A percentile compares a stretch with the other conserved stretches of the same genome.
These are phyloP conservation scores for Netelia inedita DNA, from an alignment of 2,888 invertebrate genomes.

Conservation along the genomic window DNA sequence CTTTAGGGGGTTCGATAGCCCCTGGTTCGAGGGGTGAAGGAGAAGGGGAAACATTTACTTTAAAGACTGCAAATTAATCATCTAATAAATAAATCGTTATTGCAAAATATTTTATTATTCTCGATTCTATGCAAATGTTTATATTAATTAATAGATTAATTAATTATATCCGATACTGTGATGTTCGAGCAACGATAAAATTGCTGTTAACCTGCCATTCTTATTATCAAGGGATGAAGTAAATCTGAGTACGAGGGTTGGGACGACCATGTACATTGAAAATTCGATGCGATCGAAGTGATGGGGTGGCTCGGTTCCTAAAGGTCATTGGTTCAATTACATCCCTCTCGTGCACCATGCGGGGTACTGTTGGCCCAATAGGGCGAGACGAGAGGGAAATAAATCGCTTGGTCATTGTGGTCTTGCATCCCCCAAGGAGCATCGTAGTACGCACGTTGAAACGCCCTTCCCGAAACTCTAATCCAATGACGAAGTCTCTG, in stretches of 20 bases:
- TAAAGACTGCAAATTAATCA: too few relatives aligned
- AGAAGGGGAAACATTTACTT: too few relatives aligned
- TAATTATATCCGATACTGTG: background rate
- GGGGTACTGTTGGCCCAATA: conserved; percentile 53
- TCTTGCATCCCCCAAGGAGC: conserved; percentile 44
- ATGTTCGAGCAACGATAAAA: too few relatives aligned
- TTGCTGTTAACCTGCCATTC: too few relatives aligned
- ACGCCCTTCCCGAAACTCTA: conserved; percentile 59
- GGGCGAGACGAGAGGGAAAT: conserved; percentile 41
- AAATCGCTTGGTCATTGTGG: conserved; percentile 53
- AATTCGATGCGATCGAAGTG: background rate
- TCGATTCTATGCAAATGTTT: too few relatives aligned
- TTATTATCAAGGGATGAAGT: background rate
- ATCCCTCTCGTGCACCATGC: conserved; percentile 11
- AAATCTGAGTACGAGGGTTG: conserved; percentile 5
- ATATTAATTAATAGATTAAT: background rate
- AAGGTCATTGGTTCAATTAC: conserved; percentile 52
- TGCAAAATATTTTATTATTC: too few relatives aligned
- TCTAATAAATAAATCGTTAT: too few relatives aligned
- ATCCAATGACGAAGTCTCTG: conserved; percentile 60
- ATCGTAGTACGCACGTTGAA: conserved; percentile 22
- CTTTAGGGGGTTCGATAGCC: too few relatives aligned
- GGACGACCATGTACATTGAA: background rate
- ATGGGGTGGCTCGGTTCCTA: conserved; percentile 16
- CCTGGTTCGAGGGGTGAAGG: too few relatives aligned